Base-by-base conservation (phyloP, 1,140 invertebrate genomes). In the Drosophila sulfurigaster region DNA sequence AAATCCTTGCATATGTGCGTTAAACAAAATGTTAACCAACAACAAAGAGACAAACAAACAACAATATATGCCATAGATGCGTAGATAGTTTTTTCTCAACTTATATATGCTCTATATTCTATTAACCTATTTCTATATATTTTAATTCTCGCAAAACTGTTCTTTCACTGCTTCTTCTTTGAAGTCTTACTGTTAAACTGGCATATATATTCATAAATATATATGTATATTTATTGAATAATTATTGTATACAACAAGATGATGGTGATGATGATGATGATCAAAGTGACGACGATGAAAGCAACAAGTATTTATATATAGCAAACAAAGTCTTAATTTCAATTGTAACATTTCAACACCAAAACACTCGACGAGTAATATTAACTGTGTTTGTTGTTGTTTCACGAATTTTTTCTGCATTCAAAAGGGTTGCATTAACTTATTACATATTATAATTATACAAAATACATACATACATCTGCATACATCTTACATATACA, bases 401-500 rank as follows among this genome's bases (percentile, higher is more conserved):
- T 81, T 86, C 66, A 74, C 82, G 82, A 81, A 86, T 79, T 82
- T 75, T 70, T 43, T 54, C 25, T 79, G 72, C 83, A 82, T 82
- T 87, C 71, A 82, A 78, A 52, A 57, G 43, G 79, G 82, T 87
- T 87, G 79, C 82, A 88, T 88, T 82, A 88, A 87, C 72, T 80
- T 87, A 88, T 88, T 87, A 82, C 52, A 75, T 78, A 74, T 71
- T 76, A 58, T 51, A 48, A 48, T 66, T 49, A 81, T 66, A 57
- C 38, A 68, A 62, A 63, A 77, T 66, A 60, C 63, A 78, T 71
- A 83, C 71, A 78, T 71, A 83, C 71, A 72, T 66, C 70, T 65
- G 63, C 71, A 83, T 80, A 75, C 66, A 75, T 66, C 46, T 48
- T 30, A 69, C 59, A 25, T 57, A 63, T 63, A 75, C 52, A 69